Base-by-base conservation (phyloP, 2,797 vertebrate species). In the Eremophila alpestris region DNA sequence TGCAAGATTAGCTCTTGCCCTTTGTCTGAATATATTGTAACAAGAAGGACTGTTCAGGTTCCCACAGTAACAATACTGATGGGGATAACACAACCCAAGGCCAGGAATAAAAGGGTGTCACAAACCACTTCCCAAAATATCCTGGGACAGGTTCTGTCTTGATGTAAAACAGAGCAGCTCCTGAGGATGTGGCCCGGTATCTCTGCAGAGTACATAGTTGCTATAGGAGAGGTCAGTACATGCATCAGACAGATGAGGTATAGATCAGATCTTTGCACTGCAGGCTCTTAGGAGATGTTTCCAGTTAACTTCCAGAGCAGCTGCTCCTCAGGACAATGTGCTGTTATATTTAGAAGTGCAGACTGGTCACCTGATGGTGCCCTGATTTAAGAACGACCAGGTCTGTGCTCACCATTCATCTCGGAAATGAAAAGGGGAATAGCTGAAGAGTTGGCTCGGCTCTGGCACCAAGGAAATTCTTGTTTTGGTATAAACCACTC, bases 341-440 rank as follows among this genome's bases (percentile, higher is more conserved):
- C 36, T 45, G 83, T 91, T 96, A 95, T 93, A 96, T 96, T 95
- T 96, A 96, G 92, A 92, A 91, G 93, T 70, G 64, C 92, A 62
- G 58, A 45, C 81, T 30, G 59, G 85, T 95, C 86, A 94, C 93
- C 90, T 96, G 96, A 92, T 64, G 48, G 91, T 89, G 96, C 88
- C 93, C 96, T 71, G 74, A 63, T 95, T 93, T 96, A 67, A 89
- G 89, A 93, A 83, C 21, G 6, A 65, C 62, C 54, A 19, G 71
- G 94, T 92, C 68, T 36, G 24, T 10, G 5, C 51, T 93, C 34
- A 45, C 46, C 83, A 59, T 92, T 87, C 52, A 73, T 75, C 62
- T 80, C 24, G 19, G 16, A 52, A 58, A 89, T 17, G 38, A 48
- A n/a, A 75, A 51, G 52, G 13, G 30, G 32, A 79, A 43, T 45